phyloP scores from a whole-genome alignment of 2,113 vertebrate genomes.

The Megaptera novaeangliae region DNA sequence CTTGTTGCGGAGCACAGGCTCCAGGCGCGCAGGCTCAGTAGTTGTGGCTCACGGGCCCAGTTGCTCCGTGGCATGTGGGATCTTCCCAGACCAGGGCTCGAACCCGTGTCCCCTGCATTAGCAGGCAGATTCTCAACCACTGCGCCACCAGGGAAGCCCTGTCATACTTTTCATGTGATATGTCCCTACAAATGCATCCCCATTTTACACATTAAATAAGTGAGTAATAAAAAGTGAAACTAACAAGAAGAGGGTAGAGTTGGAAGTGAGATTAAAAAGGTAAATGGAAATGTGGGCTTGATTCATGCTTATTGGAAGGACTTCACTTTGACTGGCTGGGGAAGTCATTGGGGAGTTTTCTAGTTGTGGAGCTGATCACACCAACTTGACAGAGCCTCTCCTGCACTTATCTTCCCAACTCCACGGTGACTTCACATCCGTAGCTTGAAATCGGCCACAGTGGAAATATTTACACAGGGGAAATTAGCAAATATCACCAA shows the following conservation, averaged over 20 bases:
- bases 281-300: not conserved
- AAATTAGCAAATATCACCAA: not conserved
- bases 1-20: no score
- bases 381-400: no score
- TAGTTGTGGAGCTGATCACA: rapidly evolving
- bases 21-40: no score
- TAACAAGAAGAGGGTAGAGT: not conserved
- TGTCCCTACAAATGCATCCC: not conserved
- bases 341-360: not conserved
- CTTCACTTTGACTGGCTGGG: not conserved
- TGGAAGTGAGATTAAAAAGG: not conserved
- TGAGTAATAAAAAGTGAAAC: not conserved
- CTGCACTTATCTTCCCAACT: not conserved
- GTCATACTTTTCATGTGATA: not conserved
- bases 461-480: not conserved
- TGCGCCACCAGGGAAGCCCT: not conserved
- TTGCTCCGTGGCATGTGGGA: no score
- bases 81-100: no score
- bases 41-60: no score
- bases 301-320: not conserved
- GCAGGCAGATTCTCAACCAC: no score
- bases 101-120: no score
- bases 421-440: not conserved
- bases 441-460: not conserved
- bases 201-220: not conserved